Conservation (phyloP, 2,797 vertebrate genomes). For the Ataeniobius toweri region DNA sequence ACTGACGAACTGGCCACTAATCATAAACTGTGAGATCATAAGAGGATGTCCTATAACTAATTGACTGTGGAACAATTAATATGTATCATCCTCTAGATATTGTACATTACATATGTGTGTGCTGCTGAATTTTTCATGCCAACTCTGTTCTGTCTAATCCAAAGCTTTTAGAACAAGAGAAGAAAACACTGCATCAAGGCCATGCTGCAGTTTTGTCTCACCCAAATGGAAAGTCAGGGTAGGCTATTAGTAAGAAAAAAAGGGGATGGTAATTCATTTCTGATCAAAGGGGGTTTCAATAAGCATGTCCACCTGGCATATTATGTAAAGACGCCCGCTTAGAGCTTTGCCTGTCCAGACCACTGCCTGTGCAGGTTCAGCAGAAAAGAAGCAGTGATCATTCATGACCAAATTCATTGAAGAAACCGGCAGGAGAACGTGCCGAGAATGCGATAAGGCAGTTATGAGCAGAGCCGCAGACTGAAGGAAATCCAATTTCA, state of each 20-base stretch:
- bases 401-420: slow-evolving; percentile 79
- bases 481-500: slow-evolving; percentile 38
- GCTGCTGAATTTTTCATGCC: slow-evolving; percentile 41
- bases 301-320: slow-evolving; percentile 57
- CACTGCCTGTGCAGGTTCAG: slow-evolving; percentile 54
- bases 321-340: slow-evolving; percentile 59
- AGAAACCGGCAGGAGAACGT: slow-evolving; percentile 85
- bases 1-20: slow-evolving; percentile 51
- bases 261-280: slow-evolving; percentile 44
- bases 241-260: slow-evolving; percentile 5
- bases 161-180: slow-evolving; percentile 49
- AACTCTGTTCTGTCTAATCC: slow-evolving; percentile 51
- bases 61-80: slow-evolving; percentile 46
- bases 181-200: slow-evolving; percentile 79
- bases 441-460: slow-evolving; percentile 79
- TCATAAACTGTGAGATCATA: slow-evolving; percentile 65
- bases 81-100: slow-evolving; percentile 55
- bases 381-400: slow-evolving; percentile 57
- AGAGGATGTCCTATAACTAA: slow-evolving; percentile 32
- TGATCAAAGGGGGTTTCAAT: slow-evolving; percentile 54
- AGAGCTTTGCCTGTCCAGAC: slow-evolving; percentile 48
- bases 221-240: slow-evolving; percentile 55
- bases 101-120: slow-evolving; percentile 29
- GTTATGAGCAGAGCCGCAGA: slow-evolving; percentile 44
- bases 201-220: slow-evolving; percentile 75